These are phyloP conservation scores for Arremon brunneinucha DNA, from an alignment of 2,797 vertebrate species.

Conservation along the genomic window DNA sequence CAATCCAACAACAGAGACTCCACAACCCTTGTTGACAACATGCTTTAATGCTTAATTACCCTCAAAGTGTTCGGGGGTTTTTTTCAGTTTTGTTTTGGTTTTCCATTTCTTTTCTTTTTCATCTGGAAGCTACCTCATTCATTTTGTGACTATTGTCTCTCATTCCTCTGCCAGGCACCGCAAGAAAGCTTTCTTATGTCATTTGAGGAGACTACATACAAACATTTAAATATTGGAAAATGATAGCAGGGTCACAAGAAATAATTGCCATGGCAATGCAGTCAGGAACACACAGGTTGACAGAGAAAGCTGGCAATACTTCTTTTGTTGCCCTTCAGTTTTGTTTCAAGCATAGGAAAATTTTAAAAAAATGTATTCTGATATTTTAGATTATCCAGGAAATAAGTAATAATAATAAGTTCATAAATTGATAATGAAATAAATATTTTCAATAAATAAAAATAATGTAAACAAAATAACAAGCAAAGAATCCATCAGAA, in stretches of 20 bases:
- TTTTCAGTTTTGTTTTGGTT: neutral
- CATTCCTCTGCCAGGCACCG: neutral
- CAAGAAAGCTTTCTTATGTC: neutral
- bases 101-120: neutral
- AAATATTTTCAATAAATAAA: neutral
- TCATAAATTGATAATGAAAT: neutral
- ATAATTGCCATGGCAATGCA: neutral
- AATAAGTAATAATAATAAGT: neutral
- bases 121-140: neutral
- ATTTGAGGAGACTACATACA: neutral
- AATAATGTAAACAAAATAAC: neutral
- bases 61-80: accelerated
- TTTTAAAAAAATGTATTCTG: neutral
- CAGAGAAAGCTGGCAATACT: neutral
- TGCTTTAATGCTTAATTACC: neutral
- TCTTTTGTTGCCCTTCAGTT: neutral
- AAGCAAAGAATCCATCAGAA: neutral
- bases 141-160: neutral
- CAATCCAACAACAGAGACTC: neutral
- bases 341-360: neutral
- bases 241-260: neutral
- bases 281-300: neutral
- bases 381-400: neutral
- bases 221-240: neutral
- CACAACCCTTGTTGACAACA: neutral